Conservation (phyloP, 2,113 vertebrate species). For the Craseonycteris thonglongyai region DNA sequence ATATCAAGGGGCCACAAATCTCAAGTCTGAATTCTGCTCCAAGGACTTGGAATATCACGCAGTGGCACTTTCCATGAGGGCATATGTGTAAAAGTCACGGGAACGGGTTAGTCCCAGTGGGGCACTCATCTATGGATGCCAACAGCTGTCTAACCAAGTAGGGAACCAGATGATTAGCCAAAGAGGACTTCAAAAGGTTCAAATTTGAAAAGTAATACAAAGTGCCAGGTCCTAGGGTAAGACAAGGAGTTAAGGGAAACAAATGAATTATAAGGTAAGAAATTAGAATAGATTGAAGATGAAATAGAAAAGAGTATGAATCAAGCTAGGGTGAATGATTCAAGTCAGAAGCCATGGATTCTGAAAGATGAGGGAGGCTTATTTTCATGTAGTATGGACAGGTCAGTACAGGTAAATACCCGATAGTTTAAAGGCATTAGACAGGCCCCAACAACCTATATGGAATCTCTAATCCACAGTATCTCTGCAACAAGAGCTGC, state of each 20-base stretch:
- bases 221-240: slow-evolving; percentile 19
- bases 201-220: not conserved
- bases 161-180: not conserved
- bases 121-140: not conserved
- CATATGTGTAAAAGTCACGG: not conserved
- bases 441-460: slow-evolving; percentile 52
- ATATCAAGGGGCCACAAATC: not conserved
- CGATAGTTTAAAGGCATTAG: slow-evolving; percentile 47
- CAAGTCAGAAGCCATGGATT: slow-evolving; percentile 56
- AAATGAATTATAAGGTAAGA: slow-evolving; percentile 50
- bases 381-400: slow-evolving; percentile 48
- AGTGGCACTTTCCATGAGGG: not conserved
- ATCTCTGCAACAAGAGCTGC: slow-evolving; percentile 33
- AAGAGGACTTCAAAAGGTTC: slow-evolving; percentile 2
- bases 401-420: slow-evolving; percentile 67
- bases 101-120: not conserved
- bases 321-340: slow-evolving; percentile 63
- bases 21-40: not conserved
- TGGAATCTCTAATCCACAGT: slow-evolving; percentile 40
- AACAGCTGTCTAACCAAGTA: not conserved
- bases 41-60: not conserved
- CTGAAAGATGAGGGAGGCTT: slow-evolving; percentile 59
- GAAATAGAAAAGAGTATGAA: slow-evolving; percentile 46
- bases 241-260: slow-evolving; percentile 14
- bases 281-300: slow-evolving; percentile 41